These are phyloP conservation scores for Ctenochaetus hawaiiensis DNA, from an alignment of 2,797 vertebrate genomes.

Conservation along the genomic window DNA sequence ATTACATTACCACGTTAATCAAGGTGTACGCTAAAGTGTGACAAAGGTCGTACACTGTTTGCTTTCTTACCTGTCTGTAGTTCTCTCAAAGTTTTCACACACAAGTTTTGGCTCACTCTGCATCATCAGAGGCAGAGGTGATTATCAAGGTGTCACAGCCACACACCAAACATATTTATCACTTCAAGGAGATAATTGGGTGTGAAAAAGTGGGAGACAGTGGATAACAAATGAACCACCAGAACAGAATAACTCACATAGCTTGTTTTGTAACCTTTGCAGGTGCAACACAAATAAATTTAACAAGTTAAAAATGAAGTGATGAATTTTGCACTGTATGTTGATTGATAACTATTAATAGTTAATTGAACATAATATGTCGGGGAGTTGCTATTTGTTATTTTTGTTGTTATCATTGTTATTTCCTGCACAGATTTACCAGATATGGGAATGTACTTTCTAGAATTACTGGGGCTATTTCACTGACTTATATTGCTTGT, in stretches of 20 bases:
- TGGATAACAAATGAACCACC: constrained; percentile 66
- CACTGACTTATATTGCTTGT: background rate
- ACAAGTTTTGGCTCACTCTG: constrained; percentile 42
- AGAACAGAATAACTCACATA: constrained; percentile 62
- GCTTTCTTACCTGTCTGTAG: background rate
- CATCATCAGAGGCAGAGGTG: constrained; percentile 61
- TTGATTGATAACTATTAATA: background rate
- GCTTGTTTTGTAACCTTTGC: constrained; percentile 66
- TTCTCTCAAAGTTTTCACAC: constrained; percentile 53
- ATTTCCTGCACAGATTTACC: background rate
- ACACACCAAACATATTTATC: constrained; percentile 70
- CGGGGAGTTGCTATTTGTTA: too few species aligned
- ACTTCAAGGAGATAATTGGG: constrained; percentile 78
- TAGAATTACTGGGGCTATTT: background rate
- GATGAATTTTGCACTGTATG: constrained; percentile 2
- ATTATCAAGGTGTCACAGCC: constrained; percentile 73
- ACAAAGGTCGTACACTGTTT: too few species aligned
- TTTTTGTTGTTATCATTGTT: too few species aligned
- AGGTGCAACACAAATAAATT: constrained; percentile 29
- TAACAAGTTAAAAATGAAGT: constrained; percentile 55
- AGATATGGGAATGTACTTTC: background rate
- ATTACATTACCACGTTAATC: too few species aligned
- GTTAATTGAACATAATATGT: background rate
- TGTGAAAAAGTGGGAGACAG: constrained; percentile 74
- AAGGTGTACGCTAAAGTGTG: too few species aligned